A percentile compares a stretch with the other conserved stretches of the same genome.
Evolutionary conservation across 2,113 vertebrate species (phyloP).

Genomic region (Zosterops lateralis): DNA sequence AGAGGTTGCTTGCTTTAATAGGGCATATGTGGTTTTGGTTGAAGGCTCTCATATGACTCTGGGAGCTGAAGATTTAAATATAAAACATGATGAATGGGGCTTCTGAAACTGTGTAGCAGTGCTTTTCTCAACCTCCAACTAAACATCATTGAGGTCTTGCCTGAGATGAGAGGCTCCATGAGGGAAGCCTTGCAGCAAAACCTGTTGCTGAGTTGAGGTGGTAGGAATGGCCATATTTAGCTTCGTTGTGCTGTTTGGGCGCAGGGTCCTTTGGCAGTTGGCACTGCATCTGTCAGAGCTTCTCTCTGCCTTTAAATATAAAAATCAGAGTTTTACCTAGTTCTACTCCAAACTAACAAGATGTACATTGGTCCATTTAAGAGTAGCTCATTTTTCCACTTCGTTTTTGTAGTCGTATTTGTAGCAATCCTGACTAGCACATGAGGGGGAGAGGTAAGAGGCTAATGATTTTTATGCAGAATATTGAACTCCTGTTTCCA

Average conservation of each 20-base stretch:
- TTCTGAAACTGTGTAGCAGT: not conserved
- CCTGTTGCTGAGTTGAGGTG: not conserved
- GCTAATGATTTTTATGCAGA: not conserved
- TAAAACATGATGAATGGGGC: not conserved
- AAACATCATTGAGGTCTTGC: not conserved
- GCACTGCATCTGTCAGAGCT: not conserved
- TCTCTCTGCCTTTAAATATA: constrained; percentile 36
- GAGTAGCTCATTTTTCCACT: not conserved
- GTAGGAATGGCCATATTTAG: not conserved
- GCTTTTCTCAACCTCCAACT: not conserved
- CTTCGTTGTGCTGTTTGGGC: not conserved
- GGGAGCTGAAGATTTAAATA: not conserved
- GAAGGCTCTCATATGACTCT: not conserved
- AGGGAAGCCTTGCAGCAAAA: not conserved
- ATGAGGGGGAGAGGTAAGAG: not conserved
- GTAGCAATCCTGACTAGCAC: not conserved
- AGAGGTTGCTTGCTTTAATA: not conserved
- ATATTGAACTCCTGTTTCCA: not conserved
- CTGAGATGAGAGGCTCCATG: not conserved
- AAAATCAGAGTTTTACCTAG: constrained; percentile 14
- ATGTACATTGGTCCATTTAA: not conserved
- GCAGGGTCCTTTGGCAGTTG: not conserved
- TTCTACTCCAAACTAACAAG: not conserved
- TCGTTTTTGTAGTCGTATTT: not conserved
- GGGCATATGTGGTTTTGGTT: not conserved